These are phyloP conservation scores for Diceros bicornis DNA, from an alignment of 2,797 vertebrate genomes.

Conservation along the genomic window DNA sequence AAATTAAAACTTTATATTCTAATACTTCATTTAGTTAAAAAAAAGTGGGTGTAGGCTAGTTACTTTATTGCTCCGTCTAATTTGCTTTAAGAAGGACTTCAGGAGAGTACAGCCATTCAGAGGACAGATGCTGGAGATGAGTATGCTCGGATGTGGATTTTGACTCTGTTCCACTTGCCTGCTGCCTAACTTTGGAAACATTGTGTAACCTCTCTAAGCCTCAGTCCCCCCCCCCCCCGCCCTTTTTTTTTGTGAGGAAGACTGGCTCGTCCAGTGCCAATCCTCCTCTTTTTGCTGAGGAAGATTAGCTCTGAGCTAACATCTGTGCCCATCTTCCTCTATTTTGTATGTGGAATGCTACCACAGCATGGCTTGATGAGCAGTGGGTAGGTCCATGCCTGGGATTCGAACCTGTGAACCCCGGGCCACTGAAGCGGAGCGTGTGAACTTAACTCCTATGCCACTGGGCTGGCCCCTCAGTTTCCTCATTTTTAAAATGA, in stretches of 20 bases:
- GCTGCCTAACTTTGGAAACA: background rate
- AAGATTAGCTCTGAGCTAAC: no score
- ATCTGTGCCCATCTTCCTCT: no score
- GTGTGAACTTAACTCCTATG: no score
- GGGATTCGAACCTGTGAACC: no score
- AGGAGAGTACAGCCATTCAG: background rate
- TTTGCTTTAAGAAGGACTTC: slow-evolving; percentile 17
- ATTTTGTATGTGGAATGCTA: no score
- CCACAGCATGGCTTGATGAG: no score
- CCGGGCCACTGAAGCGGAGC: no score
- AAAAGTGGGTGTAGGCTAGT: background rate
- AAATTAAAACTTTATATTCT: background rate
- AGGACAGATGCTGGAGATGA: background rate
- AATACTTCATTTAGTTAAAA: background rate
- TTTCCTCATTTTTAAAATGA: background rate
- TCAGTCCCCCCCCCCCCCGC: background rate
- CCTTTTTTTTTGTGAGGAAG: no score
- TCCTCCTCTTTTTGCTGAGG: no score
- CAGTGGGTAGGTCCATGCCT: no score
- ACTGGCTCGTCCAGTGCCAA: no score
- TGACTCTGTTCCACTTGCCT: no score
- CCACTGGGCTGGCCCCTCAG: background rate
- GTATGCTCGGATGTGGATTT: background rate
- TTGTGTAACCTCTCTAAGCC: background rate
- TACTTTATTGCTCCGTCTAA: background rate